Evolutionary conservation across 2,113 vertebrate genomes (phyloP).

Genomic region (Excalfactoria chinensis): DNA sequence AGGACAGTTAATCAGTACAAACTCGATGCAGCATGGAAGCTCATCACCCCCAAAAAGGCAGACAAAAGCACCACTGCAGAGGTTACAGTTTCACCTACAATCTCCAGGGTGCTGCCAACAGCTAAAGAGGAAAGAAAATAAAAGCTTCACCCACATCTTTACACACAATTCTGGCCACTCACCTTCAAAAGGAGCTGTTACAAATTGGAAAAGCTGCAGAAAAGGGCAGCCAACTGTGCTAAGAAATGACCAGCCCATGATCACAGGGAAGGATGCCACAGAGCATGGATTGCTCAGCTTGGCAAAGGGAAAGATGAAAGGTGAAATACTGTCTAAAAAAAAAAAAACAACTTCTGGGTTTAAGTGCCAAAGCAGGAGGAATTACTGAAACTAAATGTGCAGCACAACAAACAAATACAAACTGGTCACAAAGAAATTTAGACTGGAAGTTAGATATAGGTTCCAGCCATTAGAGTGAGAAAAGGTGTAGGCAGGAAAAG

Average conservation of each 20-base stretch:
- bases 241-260: neutral
- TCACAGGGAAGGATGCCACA: neutral
- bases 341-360: neutral
- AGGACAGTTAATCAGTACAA: neutral
- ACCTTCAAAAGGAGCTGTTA: neutral
- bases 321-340: neutral
- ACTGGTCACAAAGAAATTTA: neutral
- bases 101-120: neutral
- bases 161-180: neutral
- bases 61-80: neutral
- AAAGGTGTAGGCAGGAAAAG: neutral
- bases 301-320: neutral
- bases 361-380: neutral
- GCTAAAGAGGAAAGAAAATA: neutral
- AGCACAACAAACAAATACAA: neutral
- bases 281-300: rapidly evolving
- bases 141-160: neutral
- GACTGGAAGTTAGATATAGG: neutral
- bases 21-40: neutral
- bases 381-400: neutral
- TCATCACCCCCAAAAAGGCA: neutral
- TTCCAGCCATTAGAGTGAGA: neutral
- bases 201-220: neutral
- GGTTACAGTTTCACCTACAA: neutral
- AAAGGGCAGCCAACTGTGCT: neutral